Percentiles rank a stretch among this genome's conserved stretches.
Evolutionary conservation across 2,888 invertebrate genomes (phyloP).

Genomic region (Rapana venosa): DNA sequence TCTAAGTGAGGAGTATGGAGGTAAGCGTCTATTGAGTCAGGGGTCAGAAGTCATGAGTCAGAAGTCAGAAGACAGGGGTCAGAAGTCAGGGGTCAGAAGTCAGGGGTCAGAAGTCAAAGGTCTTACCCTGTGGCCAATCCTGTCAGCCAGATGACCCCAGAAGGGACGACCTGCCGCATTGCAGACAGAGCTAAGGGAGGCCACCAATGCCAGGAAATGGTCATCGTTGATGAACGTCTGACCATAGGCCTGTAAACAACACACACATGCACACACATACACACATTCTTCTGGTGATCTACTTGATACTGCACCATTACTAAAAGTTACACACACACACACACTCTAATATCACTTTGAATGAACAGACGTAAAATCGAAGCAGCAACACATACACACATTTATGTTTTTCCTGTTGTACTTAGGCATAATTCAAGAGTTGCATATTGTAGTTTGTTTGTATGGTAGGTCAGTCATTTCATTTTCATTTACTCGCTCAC

Average conservation of each 20-base stretch:
- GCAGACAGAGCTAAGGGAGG: constrained; percentile 24
- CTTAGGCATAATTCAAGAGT: too few relatives aligned
- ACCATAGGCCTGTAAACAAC: neutral
- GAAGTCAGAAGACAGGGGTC: too few relatives aligned
- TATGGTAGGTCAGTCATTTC: too few relatives aligned
- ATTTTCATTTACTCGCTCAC: too few relatives aligned
- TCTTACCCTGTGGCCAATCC: constrained; percentile 35
- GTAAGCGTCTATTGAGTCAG: too few relatives aligned
- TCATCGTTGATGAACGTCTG: constrained; percentile 44
- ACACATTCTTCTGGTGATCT: neutral
- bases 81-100: too few relatives aligned
- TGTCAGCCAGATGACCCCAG: constrained; percentile 39
- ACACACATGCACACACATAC: neutral
- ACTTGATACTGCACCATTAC: neutral
- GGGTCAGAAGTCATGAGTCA: too few relatives aligned
- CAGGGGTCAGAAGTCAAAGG: neutral
- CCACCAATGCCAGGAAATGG: constrained; percentile 40
- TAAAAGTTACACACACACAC: neutral
- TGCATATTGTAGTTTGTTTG: too few relatives aligned
- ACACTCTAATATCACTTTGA: neutral
- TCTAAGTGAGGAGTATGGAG: neutral
- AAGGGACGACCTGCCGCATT: constrained; percentile 41
- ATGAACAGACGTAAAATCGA: too few relatives aligned
- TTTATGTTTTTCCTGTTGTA: too few relatives aligned
- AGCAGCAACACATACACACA: too few relatives aligned